Evolutionary conservation across 2,888 invertebrate species (phyloP), one percentile per base, ranked within the genome.

Genomic region (Neria commutata): DNA sequence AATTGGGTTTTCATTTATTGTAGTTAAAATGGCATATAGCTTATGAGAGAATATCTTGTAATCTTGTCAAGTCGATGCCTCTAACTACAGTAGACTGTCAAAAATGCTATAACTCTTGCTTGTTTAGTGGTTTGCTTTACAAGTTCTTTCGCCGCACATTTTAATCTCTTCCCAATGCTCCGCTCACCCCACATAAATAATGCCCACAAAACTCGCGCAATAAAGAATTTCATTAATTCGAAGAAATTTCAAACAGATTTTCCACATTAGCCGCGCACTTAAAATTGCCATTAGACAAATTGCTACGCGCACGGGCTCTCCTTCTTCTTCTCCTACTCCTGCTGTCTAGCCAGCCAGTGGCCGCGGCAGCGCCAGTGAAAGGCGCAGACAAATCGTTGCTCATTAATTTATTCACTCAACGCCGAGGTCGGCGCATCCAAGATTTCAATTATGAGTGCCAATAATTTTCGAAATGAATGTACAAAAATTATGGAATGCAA

Each of bases 361-460:
- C 42, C 3, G 19, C 19, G 19, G 6, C 48, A 25, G 17, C 48
- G 33, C 25, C 16, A 48, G 2, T 16, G 25, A 48, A 24, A 48
- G 16, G 25, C 23, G 48, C 26, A 73, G 73, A 78, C 75, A 78
- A 78, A 77, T 78, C 74, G 74, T 67, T 70, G 66, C 68, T 77
- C 78, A 77, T 77, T 77, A 77, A 78, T 77, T 77, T 75, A 77
- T 77, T 77, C 77, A 77, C 79, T 77, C 77, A 78, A 6, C 26
- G 33, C 45, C 34, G 49, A 33, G 55, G 17, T 21, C 46, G 16
- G 37, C n/a, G 6, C n/a, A 37, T n/a, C 23, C 46, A 3, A 16
- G n/a, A n/a, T 19, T 29, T 14, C 21, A 50, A 48, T 46, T 40
- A 45, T 37, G 46, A 45, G 49, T 42, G 25, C 47, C 19, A 37